Evolutionary conservation across 2,113 vertebrate species (phyloP), one percentile per base, ranked within the genome.

Genomic region (Peromyscus californicus): DNA sequence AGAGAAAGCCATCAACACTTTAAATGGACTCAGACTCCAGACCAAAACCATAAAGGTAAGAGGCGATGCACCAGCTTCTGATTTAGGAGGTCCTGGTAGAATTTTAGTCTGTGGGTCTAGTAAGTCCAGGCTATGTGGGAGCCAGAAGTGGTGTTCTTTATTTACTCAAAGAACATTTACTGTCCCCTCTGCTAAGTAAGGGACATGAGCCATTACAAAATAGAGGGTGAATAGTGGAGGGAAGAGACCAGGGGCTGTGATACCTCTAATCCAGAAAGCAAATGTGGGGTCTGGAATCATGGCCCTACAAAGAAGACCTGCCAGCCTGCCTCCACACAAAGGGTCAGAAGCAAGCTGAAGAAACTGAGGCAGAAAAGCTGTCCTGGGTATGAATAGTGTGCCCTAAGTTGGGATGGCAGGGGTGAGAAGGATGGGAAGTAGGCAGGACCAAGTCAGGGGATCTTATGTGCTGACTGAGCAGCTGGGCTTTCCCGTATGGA

Each of bases 1-100:
- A 99, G 99, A 99, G 99, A 99, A 99, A 99, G 99, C 99, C 99
- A 99, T 99, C 99, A 99, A 99, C 99, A 99, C 99, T 97, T 99
- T 99, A 99, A 99, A 99, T 99, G 99, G 99, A 99, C 99, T 99
- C 98, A 99, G 99, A 99, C 99, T 99, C 99, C 99, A 99, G 99
- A 99, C 99, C 99, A 99, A 99, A 99, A 99, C 99, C 98, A 99
- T 99, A 99, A 99, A 99, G 99, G 99, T 99, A 99, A 99, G 99
- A 97, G 61, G 63, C 61, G 51, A 88, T 51, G 22, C 54, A 59
- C 94, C 17, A 48, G 65, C 90, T 96, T 78, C 91, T 94, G 61
- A 90, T 48, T 94, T 21, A 48, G 54, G 79, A 88, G 78, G 51
- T 19, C 9, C 69, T 92, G 57, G 78, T 96, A 90, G 83, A 22